A percentile compares a stretch with the other conserved stretches of the same genome.
These are phyloP conservation scores for Otus scops DNA, from an alignment of 2,797 vertebrate species.

Conservation along the genomic window DNA sequence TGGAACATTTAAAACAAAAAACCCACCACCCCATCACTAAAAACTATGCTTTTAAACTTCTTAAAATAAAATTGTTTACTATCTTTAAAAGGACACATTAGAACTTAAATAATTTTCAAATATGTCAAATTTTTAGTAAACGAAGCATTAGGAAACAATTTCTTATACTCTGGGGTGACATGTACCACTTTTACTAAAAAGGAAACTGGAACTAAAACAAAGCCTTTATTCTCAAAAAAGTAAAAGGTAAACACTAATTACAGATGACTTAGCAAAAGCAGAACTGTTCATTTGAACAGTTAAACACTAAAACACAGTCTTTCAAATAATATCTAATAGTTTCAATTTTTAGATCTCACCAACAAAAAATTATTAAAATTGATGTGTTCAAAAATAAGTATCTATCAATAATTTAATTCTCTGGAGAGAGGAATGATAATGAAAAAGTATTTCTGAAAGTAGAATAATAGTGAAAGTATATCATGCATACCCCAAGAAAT, in stretches of 20 bases:
- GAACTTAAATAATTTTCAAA: background rate
- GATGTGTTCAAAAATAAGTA: background rate
- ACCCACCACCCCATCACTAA: accelerated
- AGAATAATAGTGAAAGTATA: background rate
- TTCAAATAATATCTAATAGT: background rate
- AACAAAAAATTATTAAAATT: background rate
- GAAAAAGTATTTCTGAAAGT: background rate
- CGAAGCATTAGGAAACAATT: background rate
- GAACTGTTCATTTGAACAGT: background rate
- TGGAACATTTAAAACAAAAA: background rate
- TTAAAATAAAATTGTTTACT: background rate
- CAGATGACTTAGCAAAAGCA: background rate
- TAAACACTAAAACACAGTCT: background rate
- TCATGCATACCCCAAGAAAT: background rate
- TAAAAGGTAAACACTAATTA: background rate
- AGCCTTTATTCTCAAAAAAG: background rate
- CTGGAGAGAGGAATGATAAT: background rate
- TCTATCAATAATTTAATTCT: background rate
- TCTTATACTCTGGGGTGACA: background rate
- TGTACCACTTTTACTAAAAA: background rate
- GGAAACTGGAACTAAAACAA: background rate
- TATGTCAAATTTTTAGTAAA: background rate
- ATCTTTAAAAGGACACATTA: background rate
- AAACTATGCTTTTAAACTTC: background rate
- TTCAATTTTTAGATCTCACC: background rate